Percentiles rank a stretch among this genome's conserved stretches.
phyloP scores from a whole-genome alignment of 2,797 vertebrate species.

The Anisognathus igniventris region DNA sequence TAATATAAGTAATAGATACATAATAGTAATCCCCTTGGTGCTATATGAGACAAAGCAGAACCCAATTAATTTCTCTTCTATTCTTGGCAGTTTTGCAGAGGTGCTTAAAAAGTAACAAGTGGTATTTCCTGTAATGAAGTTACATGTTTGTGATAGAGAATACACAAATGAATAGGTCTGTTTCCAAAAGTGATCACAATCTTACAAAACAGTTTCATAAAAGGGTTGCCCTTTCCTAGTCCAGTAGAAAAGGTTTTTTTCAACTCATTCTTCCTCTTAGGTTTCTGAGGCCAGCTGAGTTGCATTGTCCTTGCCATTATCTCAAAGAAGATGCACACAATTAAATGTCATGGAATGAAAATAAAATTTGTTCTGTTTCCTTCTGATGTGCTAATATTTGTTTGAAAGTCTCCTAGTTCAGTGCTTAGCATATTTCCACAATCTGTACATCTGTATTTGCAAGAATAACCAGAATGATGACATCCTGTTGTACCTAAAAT shows the following conservation, averaged over 20 bases:
- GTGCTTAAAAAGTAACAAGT: neutral
- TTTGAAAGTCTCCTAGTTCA: slow-evolving; percentile 31
- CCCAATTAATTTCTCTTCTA: neutral
- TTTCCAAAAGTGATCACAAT: neutral
- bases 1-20: neutral
- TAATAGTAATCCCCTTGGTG: neutral
- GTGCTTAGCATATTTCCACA: slow-evolving; percentile 23
- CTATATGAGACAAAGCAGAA: neutral
- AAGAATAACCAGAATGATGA: slow-evolving; percentile 34
- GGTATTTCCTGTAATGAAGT: neutral
- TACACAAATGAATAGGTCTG: neutral
- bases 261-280: neutral
- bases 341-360: neutral
- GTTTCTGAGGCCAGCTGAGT: neutral
- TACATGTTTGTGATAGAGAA: neutral
- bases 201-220: neutral
- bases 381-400: slow-evolving; percentile 22
- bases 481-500: slow-evolving; percentile 41
- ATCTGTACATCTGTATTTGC: slow-evolving; percentile 12
- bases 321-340: neutral
- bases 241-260: neutral
- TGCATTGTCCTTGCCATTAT: neutral
- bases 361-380: neutral
- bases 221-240: neutral
- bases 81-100: neutral